Conservation (phyloP, 2,113 vertebrate species). For the Balaeniceps rex region DNA sequence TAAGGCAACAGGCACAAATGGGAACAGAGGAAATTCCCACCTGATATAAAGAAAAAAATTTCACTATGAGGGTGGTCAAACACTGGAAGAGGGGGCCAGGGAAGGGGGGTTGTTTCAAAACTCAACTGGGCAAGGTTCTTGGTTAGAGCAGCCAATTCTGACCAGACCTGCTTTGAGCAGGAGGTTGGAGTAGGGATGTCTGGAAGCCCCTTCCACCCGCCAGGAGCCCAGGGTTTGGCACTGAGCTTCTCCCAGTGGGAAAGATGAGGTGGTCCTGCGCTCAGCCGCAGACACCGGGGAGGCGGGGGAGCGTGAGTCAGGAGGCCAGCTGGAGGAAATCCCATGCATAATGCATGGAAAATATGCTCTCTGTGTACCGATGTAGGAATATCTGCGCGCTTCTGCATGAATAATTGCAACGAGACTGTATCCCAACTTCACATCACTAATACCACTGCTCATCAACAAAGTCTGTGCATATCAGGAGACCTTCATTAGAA, state of each 20-base stretch:
- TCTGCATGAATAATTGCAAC: background rate
- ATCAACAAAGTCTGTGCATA: background rate
- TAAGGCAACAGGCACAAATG: background rate
- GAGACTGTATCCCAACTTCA: background rate
- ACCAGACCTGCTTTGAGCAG: background rate
- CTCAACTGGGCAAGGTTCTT: background rate
- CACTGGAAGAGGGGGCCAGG: background rate
- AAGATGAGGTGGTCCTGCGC: background rate
- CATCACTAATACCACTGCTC: background rate
- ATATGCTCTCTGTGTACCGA: background rate
- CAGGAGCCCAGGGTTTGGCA: background rate
- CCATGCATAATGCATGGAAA: slow-evolving; percentile 15
- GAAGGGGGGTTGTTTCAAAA: background rate
- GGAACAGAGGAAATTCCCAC: background rate
- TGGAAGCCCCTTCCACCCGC: background rate
- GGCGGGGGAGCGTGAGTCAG: background rate
- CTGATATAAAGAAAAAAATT: background rate
- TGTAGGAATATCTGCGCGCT: background rate
- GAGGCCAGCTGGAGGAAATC: slow-evolving; percentile 49
- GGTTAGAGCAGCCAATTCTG: background rate
- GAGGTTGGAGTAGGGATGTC: background rate
- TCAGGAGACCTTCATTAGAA: background rate
- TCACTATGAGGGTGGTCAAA: background rate
- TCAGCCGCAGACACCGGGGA: slow-evolving; percentile 1
- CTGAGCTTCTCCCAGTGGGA: background rate